These are phyloP conservation scores for Sepioteuthis lessoniana DNA, from an alignment of 2,888 invertebrate species.

Conservation along the genomic window DNA sequence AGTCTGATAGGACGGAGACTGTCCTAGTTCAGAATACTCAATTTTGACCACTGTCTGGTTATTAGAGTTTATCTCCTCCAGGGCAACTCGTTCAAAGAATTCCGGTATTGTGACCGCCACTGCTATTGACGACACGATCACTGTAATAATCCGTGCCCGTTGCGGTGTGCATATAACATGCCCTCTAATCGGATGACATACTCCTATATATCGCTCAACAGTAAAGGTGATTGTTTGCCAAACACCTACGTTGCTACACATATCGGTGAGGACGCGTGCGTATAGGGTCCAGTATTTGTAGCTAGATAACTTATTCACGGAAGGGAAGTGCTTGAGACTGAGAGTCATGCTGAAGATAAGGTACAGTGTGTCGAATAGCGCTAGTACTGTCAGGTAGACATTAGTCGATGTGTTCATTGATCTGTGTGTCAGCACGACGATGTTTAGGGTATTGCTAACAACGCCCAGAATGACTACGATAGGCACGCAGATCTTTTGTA, in stretches of 20 bases:
- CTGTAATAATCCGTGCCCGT: conserved; percentile 81
- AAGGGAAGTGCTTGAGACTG: conserved; percentile 79
- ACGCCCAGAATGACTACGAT: conserved; percentile 67
- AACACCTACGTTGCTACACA: conserved; percentile 81
- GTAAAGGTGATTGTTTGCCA: conserved; percentile 86
- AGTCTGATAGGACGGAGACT: conserved; percentile 78
- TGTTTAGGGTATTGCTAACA: conserved; percentile 69
- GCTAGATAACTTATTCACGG: conserved; percentile 77
- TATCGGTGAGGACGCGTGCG: conserved; percentile 82
- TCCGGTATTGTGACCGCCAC: conserved; percentile 80
- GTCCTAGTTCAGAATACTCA: conserved; percentile 75
- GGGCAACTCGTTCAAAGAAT: conserved; percentile 79
- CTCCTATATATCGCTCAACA: conserved; percentile 84
- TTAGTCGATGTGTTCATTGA: conserved; percentile 73
- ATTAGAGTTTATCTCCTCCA: conserved; percentile 48
- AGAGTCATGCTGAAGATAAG: conserved; percentile 81
- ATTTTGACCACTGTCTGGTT: conserved; percentile 54
- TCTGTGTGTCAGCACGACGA: conserved; percentile 69
- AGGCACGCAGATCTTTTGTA: conserved; percentile 68
- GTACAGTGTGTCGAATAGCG: conserved; percentile 83
- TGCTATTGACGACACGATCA: conserved; percentile 79
- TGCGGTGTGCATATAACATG: conserved; percentile 79
- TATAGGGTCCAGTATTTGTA: conserved; percentile 78
- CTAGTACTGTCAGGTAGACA: conserved; percentile 82
- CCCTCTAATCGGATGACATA: conserved; percentile 84